These are phyloP conservation scores for Edolisoma coerulescens DNA, from an alignment of 2,113 vertebrate species.

Conservation along the genomic window DNA sequence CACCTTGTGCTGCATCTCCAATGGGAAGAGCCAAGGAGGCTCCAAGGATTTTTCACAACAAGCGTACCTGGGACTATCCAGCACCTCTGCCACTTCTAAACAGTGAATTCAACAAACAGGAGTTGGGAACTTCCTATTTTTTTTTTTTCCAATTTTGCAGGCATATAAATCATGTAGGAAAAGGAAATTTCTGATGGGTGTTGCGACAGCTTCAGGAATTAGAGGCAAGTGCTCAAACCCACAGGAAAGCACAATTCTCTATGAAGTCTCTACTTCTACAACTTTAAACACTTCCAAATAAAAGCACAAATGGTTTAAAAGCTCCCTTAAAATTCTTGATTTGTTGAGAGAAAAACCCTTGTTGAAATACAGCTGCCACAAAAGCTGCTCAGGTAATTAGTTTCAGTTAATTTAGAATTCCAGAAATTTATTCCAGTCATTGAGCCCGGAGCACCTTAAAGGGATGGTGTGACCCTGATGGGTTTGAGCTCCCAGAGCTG, in stretches of 20 bases:
- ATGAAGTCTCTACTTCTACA: background rate
- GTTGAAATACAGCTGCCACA: background rate
- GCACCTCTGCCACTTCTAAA: slow-evolving; percentile 25
- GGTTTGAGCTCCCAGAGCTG: background rate
- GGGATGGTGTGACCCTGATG: background rate
- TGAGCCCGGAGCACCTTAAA: background rate
- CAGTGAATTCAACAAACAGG: background rate
- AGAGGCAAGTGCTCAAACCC: background rate
- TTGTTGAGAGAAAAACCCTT: background rate
- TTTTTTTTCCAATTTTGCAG: background rate
- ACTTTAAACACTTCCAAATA: background rate
- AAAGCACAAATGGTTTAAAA: background rate
- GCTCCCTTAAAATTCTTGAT: background rate
- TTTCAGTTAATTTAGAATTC: background rate
- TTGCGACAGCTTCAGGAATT: background rate
- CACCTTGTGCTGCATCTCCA: background rate
- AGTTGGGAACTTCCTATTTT: background rate
- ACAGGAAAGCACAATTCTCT: background rate
- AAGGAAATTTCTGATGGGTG: background rate
- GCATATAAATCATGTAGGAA: background rate
- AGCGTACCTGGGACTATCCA: slow-evolving; percentile 28
- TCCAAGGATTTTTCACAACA: background rate
- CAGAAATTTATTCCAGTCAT: background rate
- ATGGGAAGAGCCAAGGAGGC: background rate
- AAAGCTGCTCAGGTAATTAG: background rate